These are phyloP conservation scores for Aplodontia rufa DNA, from an alignment of 2,113 vertebrate species.

Conservation along the genomic window DNA sequence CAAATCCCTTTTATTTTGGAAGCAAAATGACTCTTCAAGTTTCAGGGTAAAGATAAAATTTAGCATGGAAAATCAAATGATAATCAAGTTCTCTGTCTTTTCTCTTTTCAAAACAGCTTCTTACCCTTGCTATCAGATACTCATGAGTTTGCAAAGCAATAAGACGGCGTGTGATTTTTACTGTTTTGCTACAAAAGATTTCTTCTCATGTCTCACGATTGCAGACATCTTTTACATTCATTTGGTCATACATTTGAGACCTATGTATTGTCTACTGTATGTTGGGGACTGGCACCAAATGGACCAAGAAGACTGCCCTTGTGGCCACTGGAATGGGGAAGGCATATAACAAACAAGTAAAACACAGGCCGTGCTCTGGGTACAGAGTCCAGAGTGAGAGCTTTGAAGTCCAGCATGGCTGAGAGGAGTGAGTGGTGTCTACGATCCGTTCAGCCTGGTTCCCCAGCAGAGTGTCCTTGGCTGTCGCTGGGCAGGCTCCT, in stretches of 20 bases:
- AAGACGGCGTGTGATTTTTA: neutral
- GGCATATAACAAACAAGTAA: neutral
- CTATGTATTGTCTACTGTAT: neutral
- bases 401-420: neutral
- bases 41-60: neutral
- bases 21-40: neutral
- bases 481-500: neutral
- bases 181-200: neutral
- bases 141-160: neutral
- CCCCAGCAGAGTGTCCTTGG: rapidly evolving
- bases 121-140: neutral
- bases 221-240: neutral
- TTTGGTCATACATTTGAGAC: neutral
- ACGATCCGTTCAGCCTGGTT: neutral
- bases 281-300: neutral
- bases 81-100: neutral
- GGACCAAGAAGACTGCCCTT: neutral
- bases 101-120: neutral
- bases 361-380: rapidly evolving
- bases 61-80: neutral
- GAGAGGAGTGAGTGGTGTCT: neutral
- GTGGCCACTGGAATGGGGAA: neutral
- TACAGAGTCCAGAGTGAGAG: neutral
- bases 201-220: neutral
- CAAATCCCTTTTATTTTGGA: neutral